phyloP scores from a whole-genome alignment of 2,888 invertebrate genomes.

The Apodemia zela region DNA sequence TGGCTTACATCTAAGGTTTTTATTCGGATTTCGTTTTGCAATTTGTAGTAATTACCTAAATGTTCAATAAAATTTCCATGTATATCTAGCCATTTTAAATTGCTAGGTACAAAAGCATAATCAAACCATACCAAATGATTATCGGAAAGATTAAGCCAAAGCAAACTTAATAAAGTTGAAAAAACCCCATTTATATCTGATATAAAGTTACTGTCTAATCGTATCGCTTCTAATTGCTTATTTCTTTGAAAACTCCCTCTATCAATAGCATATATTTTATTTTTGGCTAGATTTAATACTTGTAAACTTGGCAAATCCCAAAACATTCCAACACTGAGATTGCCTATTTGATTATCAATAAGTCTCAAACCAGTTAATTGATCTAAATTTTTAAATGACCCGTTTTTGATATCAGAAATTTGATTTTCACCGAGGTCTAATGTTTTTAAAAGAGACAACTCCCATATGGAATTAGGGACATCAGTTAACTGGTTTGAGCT shows the following conservation, averaged over 20 bases:
- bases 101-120: slow-evolving; percentile 93
- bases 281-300: slow-evolving; percentile 93
- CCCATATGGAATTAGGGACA: slow-evolving; percentile 90
- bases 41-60: slow-evolving; percentile 92
- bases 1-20: slow-evolving; percentile 94
- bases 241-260: slow-evolving; percentile 91
- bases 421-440: slow-evolving; percentile 95
- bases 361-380: slow-evolving; percentile 92
- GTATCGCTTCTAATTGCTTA: slow-evolving; percentile 90
- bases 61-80: slow-evolving; percentile 94
- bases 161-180: slow-evolving; percentile 87
- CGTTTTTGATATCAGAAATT: slow-evolving; percentile 90
- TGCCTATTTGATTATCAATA: slow-evolving; percentile 94
- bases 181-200: slow-evolving; percentile 94
- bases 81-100: slow-evolving; percentile 93
- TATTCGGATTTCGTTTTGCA: slow-evolving; percentile 88
- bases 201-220: slow-evolving; percentile 92
- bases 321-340: slow-evolving; percentile 91
- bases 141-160: slow-evolving; percentile 93
- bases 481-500: slow-evolving; percentile 91
- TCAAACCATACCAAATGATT: slow-evolving; percentile 96
- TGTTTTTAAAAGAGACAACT: slow-evolving; percentile 90
- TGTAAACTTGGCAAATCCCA: slow-evolving; percentile 91
- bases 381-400: slow-evolving; percentile 90
- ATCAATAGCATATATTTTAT: slow-evolving; percentile 91